Evolutionary conservation across 2,113 vertebrate genomes (phyloP), one percentile per base, ranked within the genome.

Genomic region (Plotosus lineatus): DNA sequence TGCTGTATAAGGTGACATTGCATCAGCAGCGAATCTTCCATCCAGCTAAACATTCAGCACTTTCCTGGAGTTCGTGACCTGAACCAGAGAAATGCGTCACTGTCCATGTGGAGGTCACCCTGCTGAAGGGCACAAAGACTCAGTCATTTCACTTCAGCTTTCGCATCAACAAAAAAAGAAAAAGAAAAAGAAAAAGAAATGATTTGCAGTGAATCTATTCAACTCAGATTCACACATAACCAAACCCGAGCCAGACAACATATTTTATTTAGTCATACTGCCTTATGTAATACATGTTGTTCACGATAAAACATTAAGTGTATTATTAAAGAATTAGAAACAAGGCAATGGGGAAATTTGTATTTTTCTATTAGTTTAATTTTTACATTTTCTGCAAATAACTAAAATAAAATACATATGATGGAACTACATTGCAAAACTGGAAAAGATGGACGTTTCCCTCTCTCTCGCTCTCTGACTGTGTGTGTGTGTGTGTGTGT

Each of bases 11-110:
- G 65, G 82, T 88, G 78, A 84, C 82, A 75, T 77, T 71, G 82
- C 48, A 74, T 83, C 69, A 31, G 66, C 40, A 23, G 77, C 48
- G 17, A 75, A 83, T 83, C 75, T 87, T 86, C 84, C 84, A 86
- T 84, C 80, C 78, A 83, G 84, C 83, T 86, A 84, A 85, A 85
- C 79, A 84, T 88, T 88, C 87, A 86, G 86, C 87, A 86, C 81
- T 81, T 82, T 63, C 77, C 60, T 79, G 65, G 68, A 84, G 82
- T 80, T 80, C 68, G 68, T 56, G 48, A 68, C 80, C 23, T 77
- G 19, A 58, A 42, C 82, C 69, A 56, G 33, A 38, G 15, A 82
- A 71, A 80, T 77, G 63, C 69, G 75, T 83, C 56, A 63, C 21
- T 80, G 50, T 69, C 82, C 77, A 33, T 26, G 17, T 50, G 44